A percentile compares a stretch with the other conserved stretches of the same genome.
These are phyloP conservation scores for Cathartes aura DNA, from an alignment of 2,113 vertebrate genomes.

Conservation along the genomic window DNA sequence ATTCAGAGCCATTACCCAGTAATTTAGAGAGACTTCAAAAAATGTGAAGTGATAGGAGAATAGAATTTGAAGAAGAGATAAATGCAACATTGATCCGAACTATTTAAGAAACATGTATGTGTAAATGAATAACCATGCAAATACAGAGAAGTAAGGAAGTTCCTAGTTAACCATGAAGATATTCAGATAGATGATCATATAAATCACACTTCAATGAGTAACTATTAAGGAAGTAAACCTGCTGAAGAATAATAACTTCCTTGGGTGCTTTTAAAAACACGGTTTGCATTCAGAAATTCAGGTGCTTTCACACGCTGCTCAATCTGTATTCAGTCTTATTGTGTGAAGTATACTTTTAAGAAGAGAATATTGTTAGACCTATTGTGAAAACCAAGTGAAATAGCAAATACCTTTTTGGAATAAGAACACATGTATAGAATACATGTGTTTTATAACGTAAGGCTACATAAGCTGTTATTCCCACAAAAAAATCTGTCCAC, in stretches of 20 bases:
- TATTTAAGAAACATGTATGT: not conserved
- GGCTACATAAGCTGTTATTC: not conserved
- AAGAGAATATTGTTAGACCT: not conserved
- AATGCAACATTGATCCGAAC: not conserved
- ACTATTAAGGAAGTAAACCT: conserved; percentile 30
- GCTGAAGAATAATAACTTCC: not conserved
- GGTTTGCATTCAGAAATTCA: not conserved
- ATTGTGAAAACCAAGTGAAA: not conserved
- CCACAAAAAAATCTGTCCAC: not conserved
- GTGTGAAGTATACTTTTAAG: not conserved
- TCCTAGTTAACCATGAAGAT: not conserved
- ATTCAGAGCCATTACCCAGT: not conserved
- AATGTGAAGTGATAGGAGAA: not conserved
- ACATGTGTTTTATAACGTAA: not conserved
- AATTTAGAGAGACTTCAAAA: not conserved
- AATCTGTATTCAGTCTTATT: not conserved
- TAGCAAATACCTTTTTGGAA: not conserved
- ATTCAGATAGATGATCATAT: not conserved
- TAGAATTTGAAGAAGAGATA: not conserved
- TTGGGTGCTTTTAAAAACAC: conserved; percentile 13
- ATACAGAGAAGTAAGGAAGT: not conserved
- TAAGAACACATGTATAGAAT: not conserved
- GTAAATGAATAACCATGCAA: not conserved
- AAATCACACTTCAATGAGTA: not conserved
- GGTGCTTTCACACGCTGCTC: not conserved